Base-by-base conservation (phyloP, 2,888 invertebrate species). In the Hybos culiciformis region DNA sequence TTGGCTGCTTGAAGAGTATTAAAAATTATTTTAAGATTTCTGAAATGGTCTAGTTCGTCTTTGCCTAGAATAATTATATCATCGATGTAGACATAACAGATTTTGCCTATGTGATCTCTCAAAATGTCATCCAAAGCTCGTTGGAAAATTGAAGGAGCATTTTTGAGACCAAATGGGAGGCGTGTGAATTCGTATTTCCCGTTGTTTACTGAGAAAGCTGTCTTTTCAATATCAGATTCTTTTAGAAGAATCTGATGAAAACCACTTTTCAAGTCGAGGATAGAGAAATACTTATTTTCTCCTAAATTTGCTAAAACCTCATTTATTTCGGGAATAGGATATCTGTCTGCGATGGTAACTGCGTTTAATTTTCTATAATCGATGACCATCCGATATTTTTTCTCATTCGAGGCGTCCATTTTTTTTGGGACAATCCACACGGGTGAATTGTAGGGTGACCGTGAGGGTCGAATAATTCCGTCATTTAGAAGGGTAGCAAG, bases 371-470 rank as follows among this genome's bases (percentile, higher is more conserved):
- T 44, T 34, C 43, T 24, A 11, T 43, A 46, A 14, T 46, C 39
- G 24, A 43, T 36, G n/a, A 46, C 43, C 19, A 43, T 26, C 14
- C 39, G 36, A 11, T 15, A 5, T 4, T 14, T n/a, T n/a, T n/a
- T n/a, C n/a, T n/a, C n/a, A n/a, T n/a, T n/a, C n/a, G n/a, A 39
- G 11, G 45, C 45, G 31, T 39, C 31, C 39, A 39, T 15, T 45
- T 44, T 44, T 40, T 41, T 38, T 2, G 39, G 44, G 20, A 46
- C 40, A 14, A 45, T 44, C 37, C 42, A 45, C 5, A 48, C 43
- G 5, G 44, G 46, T 1, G 47, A 47, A n/a, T 47, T 49, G 5
- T 43, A 46, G 11, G 44, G 47, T 5, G 49, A 50, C 33, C 34
- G 34, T 17, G 48, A 46, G 15, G 45, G 39, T 40, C 45, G 36